Conservation (phyloP, 2,888 invertebrate species). For the Ischnus inquisitorius region DNA sequence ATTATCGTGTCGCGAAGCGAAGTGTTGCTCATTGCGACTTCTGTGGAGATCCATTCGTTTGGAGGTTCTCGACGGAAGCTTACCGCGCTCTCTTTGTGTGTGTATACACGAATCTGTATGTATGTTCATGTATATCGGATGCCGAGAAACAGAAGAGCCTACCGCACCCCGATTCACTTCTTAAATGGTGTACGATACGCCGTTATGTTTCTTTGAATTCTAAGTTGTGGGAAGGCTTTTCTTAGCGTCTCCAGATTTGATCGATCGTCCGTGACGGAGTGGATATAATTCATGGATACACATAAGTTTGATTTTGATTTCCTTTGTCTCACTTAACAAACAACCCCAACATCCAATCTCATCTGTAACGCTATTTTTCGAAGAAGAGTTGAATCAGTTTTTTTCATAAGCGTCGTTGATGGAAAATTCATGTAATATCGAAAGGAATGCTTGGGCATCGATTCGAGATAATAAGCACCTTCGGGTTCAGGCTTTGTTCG, state of each 20-base stretch:
- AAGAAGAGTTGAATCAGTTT: conserved; percentile 12
- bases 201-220: conserved; percentile 3
- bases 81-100: conserved; percentile 29
- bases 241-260: conserved; percentile 46
- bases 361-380: conserved; percentile 9
- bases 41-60: conserved; percentile 29
- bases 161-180: too few species aligned
- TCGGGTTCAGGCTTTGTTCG: neutral
- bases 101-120: neutral
- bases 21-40: conserved; percentile 35
- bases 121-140: neutral
- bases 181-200: too few species aligned
- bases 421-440: neutral
- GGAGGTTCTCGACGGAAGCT: conserved; percentile 42
- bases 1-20: conserved; percentile 55
- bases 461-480: too few species aligned
- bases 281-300: conserved; percentile 50
- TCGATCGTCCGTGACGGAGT: conserved; percentile 59
- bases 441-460: too few species aligned
- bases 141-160: too few species aligned
- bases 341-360: neutral
- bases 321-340: conserved; percentile 28
- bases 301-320: conserved; percentile 12
- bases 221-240: conserved; percentile 19
- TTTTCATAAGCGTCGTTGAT: conserved; percentile 39